These are phyloP conservation scores for Mellilla xanthometata DNA, from an alignment of 2,888 invertebrate species.

Conservation along the genomic window DNA sequence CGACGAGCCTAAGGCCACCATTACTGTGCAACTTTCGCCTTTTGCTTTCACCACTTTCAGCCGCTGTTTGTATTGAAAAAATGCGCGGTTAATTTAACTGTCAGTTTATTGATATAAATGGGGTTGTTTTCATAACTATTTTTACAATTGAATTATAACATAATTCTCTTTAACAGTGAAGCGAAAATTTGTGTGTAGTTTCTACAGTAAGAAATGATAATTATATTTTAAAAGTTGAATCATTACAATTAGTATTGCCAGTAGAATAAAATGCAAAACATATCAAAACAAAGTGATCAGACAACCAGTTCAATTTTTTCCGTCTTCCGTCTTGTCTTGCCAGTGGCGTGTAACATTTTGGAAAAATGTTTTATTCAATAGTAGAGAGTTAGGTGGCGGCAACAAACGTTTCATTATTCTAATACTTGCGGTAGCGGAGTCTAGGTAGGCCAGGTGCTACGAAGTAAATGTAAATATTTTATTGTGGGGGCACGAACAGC, in stretches of 20 bases:
- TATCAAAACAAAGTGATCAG: constrained; percentile 2
- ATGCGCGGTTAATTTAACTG: neutral
- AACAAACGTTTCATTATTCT: constrained; percentile 74
- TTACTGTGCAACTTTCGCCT: constrained; percentile 26
- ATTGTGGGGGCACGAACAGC: constrained; percentile 76
- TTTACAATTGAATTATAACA: too few species aligned
- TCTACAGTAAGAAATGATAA: too few species aligned
- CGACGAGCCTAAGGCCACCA: constrained; percentile 20
- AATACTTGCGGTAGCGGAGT: constrained; percentile 63
- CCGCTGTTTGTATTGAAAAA: constrained; percentile 8
- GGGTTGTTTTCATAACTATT: too few species aligned
- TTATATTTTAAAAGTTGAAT: too few species aligned
- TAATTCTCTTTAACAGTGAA: too few species aligned
- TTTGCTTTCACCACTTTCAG: constrained; percentile 14
- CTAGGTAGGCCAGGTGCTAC: constrained; percentile 71
- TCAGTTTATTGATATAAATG: too few species aligned
- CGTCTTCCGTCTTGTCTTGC: neutral
- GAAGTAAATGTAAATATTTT: constrained; percentile 81
- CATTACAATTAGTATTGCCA: too few species aligned
- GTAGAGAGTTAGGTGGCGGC: constrained; percentile 51
- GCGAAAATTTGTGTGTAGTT: too few species aligned
- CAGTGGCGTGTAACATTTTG: constrained; percentile 21
- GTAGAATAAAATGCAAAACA: too few species aligned
- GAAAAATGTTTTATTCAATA: constrained; percentile 62
- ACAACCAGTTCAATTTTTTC: constrained; percentile 17